Evolutionary conservation across 2,888 invertebrate species (phyloP), one percentile per base, ranked within the genome.

Genomic region (Augiades crinisus): DNA sequence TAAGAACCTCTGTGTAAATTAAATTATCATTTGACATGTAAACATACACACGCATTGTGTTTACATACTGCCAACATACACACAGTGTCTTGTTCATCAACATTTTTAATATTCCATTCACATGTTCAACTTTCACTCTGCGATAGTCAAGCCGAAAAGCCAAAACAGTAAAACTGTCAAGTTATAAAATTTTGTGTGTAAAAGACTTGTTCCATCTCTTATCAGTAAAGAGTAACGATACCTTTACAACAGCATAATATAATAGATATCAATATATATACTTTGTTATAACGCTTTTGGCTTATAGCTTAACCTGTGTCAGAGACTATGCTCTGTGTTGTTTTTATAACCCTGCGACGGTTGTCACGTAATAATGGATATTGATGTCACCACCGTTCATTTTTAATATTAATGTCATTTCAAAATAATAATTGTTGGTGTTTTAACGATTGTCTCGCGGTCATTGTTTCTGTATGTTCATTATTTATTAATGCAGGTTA

Each of bases 281-380:
- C n/a, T n/a, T n/a, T n/a, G n/a, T 19, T 19, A 19, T 22, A 12
- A 33, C 34, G 38, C 40, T 16, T 3, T 10, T 7, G 31, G 31
- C 40, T 40, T 12, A 7, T 22, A 13, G 14, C 31, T 47, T 40
- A 40, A 10, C n/a, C 14, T 1, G 41, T 50, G 44, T 34, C 45
- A 66, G 65, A 70, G 72, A 73, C 70, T 62, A 52, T 43, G 67
- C 63, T 64, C 64, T 63, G 65, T 60, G 62, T 61, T 81, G 79
- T 83, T 81, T 81, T 75, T 75, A 56, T 61, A 70, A 75, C 81
- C 77, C 80, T 83, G 57, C 63, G 60, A 65, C 58, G 63, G 60
- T 70, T 65, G 72, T 64, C 67, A 69, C 67, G 69, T 73, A 64
- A 72, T 81, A 81, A 81, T 81, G 79, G 78, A 77, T 78, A 80